phyloP scores from a whole-genome alignment of 2,888 invertebrate species.

The Julus scanicus region DNA sequence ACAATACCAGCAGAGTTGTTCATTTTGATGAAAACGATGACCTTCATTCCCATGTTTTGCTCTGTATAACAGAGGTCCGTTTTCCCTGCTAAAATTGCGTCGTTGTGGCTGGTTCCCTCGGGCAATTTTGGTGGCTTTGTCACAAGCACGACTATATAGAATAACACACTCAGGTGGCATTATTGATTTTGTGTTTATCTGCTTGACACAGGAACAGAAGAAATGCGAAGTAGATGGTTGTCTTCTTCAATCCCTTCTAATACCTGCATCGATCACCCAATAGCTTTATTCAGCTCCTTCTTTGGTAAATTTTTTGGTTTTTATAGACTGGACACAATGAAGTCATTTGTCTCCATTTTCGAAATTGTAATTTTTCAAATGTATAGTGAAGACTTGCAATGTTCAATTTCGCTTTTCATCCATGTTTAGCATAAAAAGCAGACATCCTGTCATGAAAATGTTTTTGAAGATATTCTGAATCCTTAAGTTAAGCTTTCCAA shows the following conservation, averaged over 20 bases:
- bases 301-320: not conserved
- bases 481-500: not conserved
- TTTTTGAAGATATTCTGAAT: not conserved
- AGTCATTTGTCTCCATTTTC: not conserved
- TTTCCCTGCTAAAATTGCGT: not conserved
- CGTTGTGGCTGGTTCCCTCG: not conserved
- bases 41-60: not conserved
- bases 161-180: not conserved
- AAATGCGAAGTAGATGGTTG: not conserved
- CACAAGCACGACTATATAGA: not conserved
- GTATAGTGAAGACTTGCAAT: not conserved
- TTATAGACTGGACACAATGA: not conserved
- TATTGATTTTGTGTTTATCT: conserved; percentile 1
- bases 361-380: not conserved
- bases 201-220: not conserved
- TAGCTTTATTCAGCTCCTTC: not conserved
- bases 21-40: not conserved
- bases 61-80: not conserved
- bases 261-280: not conserved
- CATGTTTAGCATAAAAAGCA: not conserved
- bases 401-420: not conserved
- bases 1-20: not conserved
- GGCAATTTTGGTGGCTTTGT: not conserved
- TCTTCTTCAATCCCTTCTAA: not conserved
- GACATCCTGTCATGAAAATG: not conserved